Base-by-base conservation (phyloP, 2,113 vertebrate species). In the Austrofundulus limnaeus region DNA sequence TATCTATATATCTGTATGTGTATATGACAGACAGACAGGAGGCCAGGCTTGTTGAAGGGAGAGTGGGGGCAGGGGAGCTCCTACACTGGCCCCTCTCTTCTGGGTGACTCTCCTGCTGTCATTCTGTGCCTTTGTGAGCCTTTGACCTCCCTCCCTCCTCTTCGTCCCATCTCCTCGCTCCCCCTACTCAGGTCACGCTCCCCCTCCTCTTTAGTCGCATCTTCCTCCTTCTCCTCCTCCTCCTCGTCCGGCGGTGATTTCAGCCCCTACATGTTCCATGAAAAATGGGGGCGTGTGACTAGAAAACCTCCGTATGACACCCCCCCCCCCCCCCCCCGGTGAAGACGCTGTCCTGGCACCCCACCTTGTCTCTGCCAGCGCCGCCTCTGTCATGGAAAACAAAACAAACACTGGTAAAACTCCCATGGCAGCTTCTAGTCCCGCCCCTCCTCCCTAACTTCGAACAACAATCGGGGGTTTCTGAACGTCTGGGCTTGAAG, bases 121-220 rank as follows among this genome's bases (percentile, higher is more conserved):
- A 91, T 92, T 92, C 92, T 94, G 95, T 97, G 95, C 96, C 96
- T 98, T 96, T 94, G 92, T 93, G 90, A 94, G 93, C 94, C 94
- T 94, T 72, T n/a, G n/a, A n/a, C 90, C 55, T 75, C 88, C 25
- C 68, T 82, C 69, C 87, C 78, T 28, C 25, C 25, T 52, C 53
- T 24, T n/a, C n/a, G n/a, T n/a, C n/a, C n/a, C n/a, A n/a, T n/a
- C n/a, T n/a, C n/a, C n/a, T n/a, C n/a, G n/a, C n/a, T 25, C 23
- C 60, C 68, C 70, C 79, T 71, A 72, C 85, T 88, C 88, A 90
- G 88, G 86, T 87, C 77, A 76, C 61, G 46, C 73, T 25, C 61
- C 48, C 31, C 38, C 46, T 54, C 72, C n/a, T n/a, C n/a, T n/a
- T 24, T n/a, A n/a, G n/a, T n/a, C n/a, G n/a, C n/a, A n/a, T n/a